Conservation (phyloP, 92 coral and sea anemone genomes). For the Porites cylindrica region DNA sequence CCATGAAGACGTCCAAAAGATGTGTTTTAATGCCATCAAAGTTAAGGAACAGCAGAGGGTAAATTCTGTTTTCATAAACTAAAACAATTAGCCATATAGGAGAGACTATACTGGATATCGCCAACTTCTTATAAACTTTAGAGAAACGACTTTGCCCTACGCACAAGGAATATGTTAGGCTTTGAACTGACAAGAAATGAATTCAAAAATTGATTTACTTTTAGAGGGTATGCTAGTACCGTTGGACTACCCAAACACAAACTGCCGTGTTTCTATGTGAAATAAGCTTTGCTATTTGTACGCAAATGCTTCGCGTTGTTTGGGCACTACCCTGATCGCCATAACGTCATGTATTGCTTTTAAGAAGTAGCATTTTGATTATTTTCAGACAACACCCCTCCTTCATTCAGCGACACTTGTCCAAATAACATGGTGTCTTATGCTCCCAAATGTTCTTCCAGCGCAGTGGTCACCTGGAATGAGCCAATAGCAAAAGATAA, state of each 20-base stretch:
- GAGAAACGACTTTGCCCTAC: background rate
- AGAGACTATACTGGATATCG: background rate
- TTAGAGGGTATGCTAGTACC: no score
- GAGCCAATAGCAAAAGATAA: conserved; percentile 56
- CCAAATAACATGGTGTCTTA: conserved; percentile 26
- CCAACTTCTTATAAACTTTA: background rate
- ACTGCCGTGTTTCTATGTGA: no score
- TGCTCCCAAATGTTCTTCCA: conserved; percentile 38
- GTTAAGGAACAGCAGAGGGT: background rate
- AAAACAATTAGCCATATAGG: background rate
- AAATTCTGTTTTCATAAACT: no score
- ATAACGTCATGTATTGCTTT: background rate
- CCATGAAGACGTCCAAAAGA: no score
- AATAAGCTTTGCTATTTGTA: no score
- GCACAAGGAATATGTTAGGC: background rate
- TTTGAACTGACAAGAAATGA: no score
- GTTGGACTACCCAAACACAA: no score
- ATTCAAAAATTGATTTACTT: no score
- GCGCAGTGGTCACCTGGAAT: conserved; percentile 47
- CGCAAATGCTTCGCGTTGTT: no score
- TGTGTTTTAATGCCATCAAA: no score
- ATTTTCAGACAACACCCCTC: conserved; percentile 45
- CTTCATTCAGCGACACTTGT: conserved; percentile 50
- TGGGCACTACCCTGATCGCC: no score
- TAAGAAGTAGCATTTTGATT: background rate